phyloP scores from a whole-genome alignment of 2,888 invertebrate genomes.

The Aphodius granarius region DNA sequence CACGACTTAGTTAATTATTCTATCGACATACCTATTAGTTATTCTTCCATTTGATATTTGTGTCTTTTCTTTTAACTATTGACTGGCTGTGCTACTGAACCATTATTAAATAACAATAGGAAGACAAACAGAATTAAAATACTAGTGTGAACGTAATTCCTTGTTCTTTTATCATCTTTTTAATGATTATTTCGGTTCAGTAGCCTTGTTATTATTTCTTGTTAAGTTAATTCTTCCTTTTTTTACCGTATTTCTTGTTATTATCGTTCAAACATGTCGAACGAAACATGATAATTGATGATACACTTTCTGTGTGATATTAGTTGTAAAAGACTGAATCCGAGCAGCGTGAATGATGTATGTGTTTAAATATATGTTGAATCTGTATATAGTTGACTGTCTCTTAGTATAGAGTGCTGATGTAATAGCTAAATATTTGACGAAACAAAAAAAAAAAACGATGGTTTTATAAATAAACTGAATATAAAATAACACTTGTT shows the following conservation, averaged over 20 bases:
- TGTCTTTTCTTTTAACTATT: not conserved
- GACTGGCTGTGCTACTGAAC: not conserved
- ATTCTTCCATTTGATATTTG: not conserved
- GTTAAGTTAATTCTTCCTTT: not conserved
- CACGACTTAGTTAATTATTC: not conserved
- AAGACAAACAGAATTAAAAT: not conserved
- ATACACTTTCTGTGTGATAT: conserved; percentile 40
- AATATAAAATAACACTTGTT: not conserved
- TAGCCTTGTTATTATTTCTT: not conserved
- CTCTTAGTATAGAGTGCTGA: not conserved
- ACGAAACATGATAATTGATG: conserved; percentile 14
- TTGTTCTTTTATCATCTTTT: not conserved
- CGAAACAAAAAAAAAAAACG: no score
- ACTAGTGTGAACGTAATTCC: not conserved
- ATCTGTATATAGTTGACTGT: conserved; percentile 25
- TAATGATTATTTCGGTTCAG: not conserved
- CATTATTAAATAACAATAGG: not conserved
- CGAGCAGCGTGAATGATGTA: conserved; percentile 37
- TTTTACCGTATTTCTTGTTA: not conserved
- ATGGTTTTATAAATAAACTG: conserved; percentile 12
- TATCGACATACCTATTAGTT: not conserved
- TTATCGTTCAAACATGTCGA: not conserved
- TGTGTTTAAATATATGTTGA: conserved; percentile 23
- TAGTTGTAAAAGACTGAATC: conserved; percentile 44
- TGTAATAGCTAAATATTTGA: conserved; percentile 6